phyloP scores from a whole-genome alignment of 2,888 invertebrate genomes.

The Saturnia japonica region DNA sequence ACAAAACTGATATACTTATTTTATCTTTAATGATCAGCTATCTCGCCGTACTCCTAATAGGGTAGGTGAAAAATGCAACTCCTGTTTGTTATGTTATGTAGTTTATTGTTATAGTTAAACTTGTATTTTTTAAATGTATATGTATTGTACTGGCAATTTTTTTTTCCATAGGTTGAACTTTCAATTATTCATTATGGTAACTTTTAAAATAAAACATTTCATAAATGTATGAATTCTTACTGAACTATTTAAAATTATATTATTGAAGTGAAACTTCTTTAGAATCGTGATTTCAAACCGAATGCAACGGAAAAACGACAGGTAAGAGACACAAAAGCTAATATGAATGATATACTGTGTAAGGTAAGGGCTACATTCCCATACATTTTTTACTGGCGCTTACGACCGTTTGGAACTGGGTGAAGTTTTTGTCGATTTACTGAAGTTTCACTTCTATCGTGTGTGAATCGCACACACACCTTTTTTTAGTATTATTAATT shows the following conservation, averaged over 20 bases:
- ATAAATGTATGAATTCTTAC: neutral
- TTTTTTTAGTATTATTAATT: slow-evolving; percentile 41
- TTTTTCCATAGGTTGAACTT: neutral
- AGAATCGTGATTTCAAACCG: too few relatives aligned
- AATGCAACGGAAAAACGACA: too few relatives aligned
- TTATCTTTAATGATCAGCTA: neutral
- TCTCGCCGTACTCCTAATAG: neutral
- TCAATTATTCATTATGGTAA: neutral
- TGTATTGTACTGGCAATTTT: neutral
- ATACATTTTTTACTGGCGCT: too few relatives aligned
- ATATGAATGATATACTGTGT: too few relatives aligned
- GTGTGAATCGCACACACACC: too few relatives aligned
- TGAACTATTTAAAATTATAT: slow-evolving; percentile 25
- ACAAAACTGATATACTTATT: neutral
- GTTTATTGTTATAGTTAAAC: neutral
- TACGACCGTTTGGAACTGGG: too few relatives aligned
- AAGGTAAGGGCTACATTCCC: too few relatives aligned
- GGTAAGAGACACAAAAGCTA: too few relatives aligned
- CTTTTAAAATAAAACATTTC: neutral
- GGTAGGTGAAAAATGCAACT: neutral
- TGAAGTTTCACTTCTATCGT: too few relatives aligned
- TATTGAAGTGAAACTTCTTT: too few relatives aligned
- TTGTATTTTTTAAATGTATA: too few relatives aligned
- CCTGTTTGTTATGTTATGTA: neutral
- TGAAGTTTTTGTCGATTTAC: too few relatives aligned